These are phyloP conservation scores for Myanophis thanlyinensis DNA, from an alignment of 2,113 vertebrate genomes.

Conservation along the genomic window DNA sequence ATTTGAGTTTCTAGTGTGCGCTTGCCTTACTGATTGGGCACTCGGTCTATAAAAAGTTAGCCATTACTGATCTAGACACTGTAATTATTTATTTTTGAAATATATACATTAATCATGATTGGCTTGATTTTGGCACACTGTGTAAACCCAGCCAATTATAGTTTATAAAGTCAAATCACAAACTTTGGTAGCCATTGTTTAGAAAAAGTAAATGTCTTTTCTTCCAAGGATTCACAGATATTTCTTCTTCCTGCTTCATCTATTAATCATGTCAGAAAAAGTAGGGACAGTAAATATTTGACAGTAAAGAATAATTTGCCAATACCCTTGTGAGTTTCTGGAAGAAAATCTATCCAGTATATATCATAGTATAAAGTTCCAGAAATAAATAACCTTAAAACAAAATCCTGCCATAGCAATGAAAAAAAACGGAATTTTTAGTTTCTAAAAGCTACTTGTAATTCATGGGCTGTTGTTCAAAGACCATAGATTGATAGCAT, in stretches of 20 bases:
- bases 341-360: background rate
- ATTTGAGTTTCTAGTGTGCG: too few relatives aligned
- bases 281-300: background rate
- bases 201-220: background rate
- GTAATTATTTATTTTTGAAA: background rate
- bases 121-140: background rate
- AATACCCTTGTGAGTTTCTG: background rate
- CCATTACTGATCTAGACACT: background rate
- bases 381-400: background rate
- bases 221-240: background rate
- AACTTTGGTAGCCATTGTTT: background rate
- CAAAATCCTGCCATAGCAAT: background rate
- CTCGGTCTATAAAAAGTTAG: too few relatives aligned
- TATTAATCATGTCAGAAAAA: background rate
- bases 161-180: background rate
- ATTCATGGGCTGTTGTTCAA: background rate
- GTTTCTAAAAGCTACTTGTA: background rate
- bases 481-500: background rate
- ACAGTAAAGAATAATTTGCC: background rate
- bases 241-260: background rate
- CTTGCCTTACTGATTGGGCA: too few relatives aligned
- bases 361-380: background rate
- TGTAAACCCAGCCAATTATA: background rate
- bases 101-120: background rate
- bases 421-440: background rate